Conservation (phyloP, 2,797 vertebrate species). For the Premnoplex brunnescens region DNA sequence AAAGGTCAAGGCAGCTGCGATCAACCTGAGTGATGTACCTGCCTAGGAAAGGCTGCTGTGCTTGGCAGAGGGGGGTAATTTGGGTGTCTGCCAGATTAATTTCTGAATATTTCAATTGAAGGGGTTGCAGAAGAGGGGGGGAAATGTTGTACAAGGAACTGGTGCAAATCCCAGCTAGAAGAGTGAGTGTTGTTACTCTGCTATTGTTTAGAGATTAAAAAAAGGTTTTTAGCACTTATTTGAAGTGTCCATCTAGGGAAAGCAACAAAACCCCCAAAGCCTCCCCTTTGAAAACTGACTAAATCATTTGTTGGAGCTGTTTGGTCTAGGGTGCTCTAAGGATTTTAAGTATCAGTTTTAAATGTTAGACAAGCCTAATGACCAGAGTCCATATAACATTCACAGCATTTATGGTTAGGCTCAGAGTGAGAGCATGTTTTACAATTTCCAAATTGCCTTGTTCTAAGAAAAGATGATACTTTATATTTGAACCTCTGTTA, state of each 20-base stretch:
- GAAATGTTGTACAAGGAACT: neutral
- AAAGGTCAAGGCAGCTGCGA: neutral
- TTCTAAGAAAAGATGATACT: neutral
- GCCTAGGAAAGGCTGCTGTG: neutral
- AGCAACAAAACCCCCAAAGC: neutral
- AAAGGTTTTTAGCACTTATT: neutral
- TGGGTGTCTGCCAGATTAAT: neutral
- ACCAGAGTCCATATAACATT: neutral
- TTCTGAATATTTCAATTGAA: neutral
- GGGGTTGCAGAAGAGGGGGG: neutral
- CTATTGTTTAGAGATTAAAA: neutral
- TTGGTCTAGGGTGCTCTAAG: neutral
- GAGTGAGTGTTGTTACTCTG: neutral
- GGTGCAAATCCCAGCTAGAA: neutral
- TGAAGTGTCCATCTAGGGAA: neutral
- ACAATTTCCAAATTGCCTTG: neutral
- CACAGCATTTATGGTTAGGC: neutral
- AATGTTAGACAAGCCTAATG: neutral
- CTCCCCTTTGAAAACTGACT: neutral
- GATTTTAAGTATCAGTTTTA: neutral
- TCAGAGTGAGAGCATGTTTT: neutral
- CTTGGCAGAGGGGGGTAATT: neutral
- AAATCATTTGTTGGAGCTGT: neutral
- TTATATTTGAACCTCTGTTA: neutral
- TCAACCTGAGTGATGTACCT: neutral